Percentiles rank a stretch among this genome's conserved stretches.
Evolutionary conservation across 2,113 vertebrate species (phyloP).

Genomic region (Panthera leo): DNA sequence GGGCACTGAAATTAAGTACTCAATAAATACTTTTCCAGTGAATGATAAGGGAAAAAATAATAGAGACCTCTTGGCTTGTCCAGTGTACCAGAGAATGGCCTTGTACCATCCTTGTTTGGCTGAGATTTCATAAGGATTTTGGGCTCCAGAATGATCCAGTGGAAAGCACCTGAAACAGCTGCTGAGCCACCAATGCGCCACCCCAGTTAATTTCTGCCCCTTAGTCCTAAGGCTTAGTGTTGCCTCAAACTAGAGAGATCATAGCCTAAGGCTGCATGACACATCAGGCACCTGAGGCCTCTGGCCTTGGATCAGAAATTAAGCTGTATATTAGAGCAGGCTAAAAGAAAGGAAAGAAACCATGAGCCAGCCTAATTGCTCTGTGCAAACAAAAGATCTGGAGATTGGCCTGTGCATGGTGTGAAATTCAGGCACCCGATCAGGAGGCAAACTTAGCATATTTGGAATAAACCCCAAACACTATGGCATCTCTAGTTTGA

Average conservation of each 20-base stretch:
- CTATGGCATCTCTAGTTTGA: background rate
- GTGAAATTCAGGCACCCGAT: background rate
- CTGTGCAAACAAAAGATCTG: background rate
- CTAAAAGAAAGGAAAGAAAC: background rate
- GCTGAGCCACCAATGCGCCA: background rate
- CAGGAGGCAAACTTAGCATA: background rate
- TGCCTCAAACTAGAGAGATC: background rate
- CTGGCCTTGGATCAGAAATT: background rate
- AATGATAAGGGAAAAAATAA: background rate
- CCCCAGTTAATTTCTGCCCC: background rate
- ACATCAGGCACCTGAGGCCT: background rate
- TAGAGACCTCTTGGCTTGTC: background rate
- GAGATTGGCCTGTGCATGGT: background rate
- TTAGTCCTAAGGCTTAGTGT: background rate
- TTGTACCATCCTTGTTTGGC: background rate
- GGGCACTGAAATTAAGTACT: background rate
- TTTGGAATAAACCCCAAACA: constrained; percentile 31
- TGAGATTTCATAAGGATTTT: background rate
- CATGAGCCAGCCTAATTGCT: background rate
- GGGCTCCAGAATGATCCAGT: background rate
- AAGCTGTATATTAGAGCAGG: constrained; percentile 15
- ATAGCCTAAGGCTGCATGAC: background rate
- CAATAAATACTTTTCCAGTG: background rate
- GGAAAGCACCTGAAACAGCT: background rate
- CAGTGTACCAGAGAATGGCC: background rate